phyloP scores from a whole-genome alignment of 2,888 invertebrate species.

The Orgyia antiqua region DNA sequence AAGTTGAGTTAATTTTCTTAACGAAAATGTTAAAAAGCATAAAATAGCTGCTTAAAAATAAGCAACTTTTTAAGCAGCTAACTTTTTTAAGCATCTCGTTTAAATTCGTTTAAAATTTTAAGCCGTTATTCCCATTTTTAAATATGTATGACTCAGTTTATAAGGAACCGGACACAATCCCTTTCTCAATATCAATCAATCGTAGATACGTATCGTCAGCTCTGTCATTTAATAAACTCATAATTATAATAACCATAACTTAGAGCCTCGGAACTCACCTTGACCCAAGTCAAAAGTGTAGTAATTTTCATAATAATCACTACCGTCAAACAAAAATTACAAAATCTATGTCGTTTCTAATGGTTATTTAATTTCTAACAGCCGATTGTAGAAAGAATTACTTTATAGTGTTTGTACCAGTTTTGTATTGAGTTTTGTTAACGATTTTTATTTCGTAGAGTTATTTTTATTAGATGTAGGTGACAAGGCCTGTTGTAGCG shows the following conservation, averaged over 20 bases:
- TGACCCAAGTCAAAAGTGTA: slow-evolving; percentile 19
- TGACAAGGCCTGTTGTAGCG: no score
- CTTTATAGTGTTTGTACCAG: no score
- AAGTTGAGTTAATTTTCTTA: no score
- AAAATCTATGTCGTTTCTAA: slow-evolving; percentile 11
- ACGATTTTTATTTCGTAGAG: background rate
- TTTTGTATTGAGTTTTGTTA: no score
- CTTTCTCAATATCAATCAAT: slow-evolving; percentile 7
- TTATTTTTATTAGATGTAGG: background rate
- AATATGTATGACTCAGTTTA: background rate
- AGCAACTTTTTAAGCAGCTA: no score
- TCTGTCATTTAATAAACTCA: slow-evolving; percentile 20
- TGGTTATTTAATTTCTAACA: background rate
- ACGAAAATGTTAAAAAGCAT: no score
- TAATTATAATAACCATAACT: slow-evolving; percentile 14
- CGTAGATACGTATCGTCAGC: slow-evolving; percentile 11
- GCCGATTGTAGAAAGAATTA: no score
- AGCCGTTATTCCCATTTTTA: no score
- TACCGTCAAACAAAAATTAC: slow-evolving; percentile 5
- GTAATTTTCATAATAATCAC: slow-evolving; percentile 9
- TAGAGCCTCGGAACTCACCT: slow-evolving; percentile 18
- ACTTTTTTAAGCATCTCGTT: no score
- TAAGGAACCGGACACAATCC: slow-evolving; percentile 6
- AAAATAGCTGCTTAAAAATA: no score
- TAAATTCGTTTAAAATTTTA: no score